Base-by-base conservation (phyloP, 2,113 vertebrate genomes). In the Thomomys bottae region DNA sequence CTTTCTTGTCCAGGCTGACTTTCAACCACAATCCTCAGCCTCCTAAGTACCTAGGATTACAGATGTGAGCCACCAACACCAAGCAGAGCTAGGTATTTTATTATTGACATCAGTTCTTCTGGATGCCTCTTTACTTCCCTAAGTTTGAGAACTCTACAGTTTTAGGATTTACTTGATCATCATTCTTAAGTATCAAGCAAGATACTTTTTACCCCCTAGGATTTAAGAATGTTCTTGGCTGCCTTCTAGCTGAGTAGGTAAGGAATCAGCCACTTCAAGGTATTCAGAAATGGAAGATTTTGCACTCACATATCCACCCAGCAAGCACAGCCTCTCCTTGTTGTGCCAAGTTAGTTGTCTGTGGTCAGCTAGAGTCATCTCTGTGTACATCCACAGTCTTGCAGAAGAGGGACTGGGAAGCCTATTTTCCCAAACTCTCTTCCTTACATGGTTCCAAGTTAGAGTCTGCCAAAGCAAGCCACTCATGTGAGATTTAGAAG, bases 11-110 rank as follows among this genome's bases (percentile, higher is more conserved):
- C 49, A 54, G 49, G 49, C 17, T 54, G 49, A 54, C 49, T 54
- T 17, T 54, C 14, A 54, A 54, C 49, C 49, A 54, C 12, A 17
- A 54, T 3, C 18, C 49, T 54, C 49, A 54, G 49, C 15, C 49
- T 54, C 49, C 49, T 54, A 4, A 54, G 45, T 54, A 54, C 14
- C 49, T 54, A 15, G 49, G 49, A 54, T 54, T 54, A 54, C 49
- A 54, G 49, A 54, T 54, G 49, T 17, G 15, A 18, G 49, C 49
- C 49, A 54, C 49, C 8, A 54, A 15, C 14, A 54, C 49, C 49
- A 4, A 54, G 14, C 32, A 89, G 72, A 94, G 61, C 5, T 20
- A 75, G 72, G 70, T 45, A n/a, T 80, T 90, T 90, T 95, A 66
- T n/a, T 77, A 77, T 89, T 28, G 72, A 57, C 32, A 81, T 84